Evolutionary conservation across 2,888 invertebrate genomes (phyloP), one percentile per base, ranked within the genome.

Genomic region (Melanostoma mellinum): DNA sequence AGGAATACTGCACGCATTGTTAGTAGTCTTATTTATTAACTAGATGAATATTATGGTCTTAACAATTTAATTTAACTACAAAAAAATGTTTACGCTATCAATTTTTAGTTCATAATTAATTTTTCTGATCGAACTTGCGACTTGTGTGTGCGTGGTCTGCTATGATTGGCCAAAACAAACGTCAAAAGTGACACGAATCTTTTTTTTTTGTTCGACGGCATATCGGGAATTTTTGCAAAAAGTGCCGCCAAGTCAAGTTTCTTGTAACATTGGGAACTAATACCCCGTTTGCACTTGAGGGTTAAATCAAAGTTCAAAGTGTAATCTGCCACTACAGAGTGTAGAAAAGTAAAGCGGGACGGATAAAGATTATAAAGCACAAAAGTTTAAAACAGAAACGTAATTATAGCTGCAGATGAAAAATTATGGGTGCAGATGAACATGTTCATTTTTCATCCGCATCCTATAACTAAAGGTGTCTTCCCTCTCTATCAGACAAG

Each of bases 81-180:
- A 32, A 79, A 78, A 79, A 75, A 20, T 84, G 79, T 84, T 84
- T 79, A 84, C 67, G 78, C 53, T 79, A 79, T 79, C 84, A 78
- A 33, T 1, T 89, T 77, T 71, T 84, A 52, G 61, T 42, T 79
- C 72, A 74, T 74, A 5, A 60, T 69, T 33, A 35, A 38, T 32
- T 42, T 61, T 50, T 79, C 65, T 53, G 52, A 79, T 74, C 69
- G 60, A 84, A 84, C 61, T 55, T 30, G 61, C 52, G 9, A 38
- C 50, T 87, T 88, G 74, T 86, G 86, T 87, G 86, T 87, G 88
- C 89, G 89, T 89, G 89, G 89, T 88, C 76, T 73, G 81, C 80
- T 85, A 85, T 89, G 89, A 89, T 89, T 89, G 89, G 89, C 42
- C 44, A 20, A 65, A 48, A 6, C 3, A 74, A 35, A 69, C 74